Evolutionary conservation across 2,797 vertebrate genomes (phyloP).

Genomic region (Petrocephalus sullivani): DNA sequence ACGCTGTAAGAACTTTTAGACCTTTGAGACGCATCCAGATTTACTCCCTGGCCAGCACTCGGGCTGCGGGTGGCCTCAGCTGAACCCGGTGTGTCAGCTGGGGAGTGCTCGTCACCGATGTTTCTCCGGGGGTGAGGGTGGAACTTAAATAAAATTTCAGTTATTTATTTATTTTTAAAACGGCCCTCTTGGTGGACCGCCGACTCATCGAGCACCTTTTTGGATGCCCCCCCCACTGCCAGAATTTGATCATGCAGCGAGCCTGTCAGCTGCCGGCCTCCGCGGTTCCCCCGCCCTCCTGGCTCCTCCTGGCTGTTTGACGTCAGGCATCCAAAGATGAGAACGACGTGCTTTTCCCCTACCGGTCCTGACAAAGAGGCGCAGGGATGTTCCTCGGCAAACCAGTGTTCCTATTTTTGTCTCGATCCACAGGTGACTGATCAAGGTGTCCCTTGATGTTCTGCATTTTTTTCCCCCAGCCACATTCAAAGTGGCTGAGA

Average conservation of each 20-base stretch:
- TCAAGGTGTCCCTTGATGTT: not conserved
- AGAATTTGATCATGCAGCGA: not conserved
- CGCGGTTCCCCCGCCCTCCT: not conserved
- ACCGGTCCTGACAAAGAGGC: not conserved
- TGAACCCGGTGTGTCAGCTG: not conserved
- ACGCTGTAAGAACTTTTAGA: not conserved
- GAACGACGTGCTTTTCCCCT: not conserved
- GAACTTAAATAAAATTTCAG: not conserved
- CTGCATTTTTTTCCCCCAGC: not conserved
- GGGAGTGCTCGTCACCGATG: not conserved
- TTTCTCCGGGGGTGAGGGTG: not conserved
- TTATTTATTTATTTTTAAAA: conserved; percentile 17
- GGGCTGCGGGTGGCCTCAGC: not conserved
- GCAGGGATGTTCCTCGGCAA: not conserved
- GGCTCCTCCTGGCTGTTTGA: not conserved
- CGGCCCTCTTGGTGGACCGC: not conserved
- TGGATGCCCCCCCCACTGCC: not conserved
- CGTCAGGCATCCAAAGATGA: not conserved
- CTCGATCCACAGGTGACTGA: not conserved
- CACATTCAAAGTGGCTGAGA: not conserved
- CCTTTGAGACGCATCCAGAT: not conserved
- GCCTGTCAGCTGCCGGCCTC: not conserved
- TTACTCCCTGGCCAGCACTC: not conserved
- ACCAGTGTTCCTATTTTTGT: not conserved
- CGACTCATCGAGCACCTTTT: not conserved